Conservation (phyloP, 2,113 vertebrate genomes). For the Thamnophis sirtalis region DNA sequence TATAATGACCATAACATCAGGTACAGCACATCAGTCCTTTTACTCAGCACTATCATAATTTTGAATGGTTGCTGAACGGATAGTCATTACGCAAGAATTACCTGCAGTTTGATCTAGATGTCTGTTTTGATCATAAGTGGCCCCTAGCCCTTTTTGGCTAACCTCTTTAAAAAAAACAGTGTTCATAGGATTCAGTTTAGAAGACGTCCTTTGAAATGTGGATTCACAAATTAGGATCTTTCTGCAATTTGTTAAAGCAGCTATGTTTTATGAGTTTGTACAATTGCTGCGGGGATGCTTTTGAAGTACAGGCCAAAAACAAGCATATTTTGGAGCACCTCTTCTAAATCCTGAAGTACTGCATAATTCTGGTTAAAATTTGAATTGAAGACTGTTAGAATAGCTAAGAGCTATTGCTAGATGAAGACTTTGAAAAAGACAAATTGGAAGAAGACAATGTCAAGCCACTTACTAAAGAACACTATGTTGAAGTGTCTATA, state of each 20-base stretch:
- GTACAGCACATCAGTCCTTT: background rate
- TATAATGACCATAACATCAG: background rate
- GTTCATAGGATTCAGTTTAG: background rate
- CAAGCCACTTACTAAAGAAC: background rate
- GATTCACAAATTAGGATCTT: background rate
- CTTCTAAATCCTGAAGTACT: background rate
- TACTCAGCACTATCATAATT: background rate
- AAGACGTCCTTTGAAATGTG: background rate
- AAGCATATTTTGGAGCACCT: background rate
- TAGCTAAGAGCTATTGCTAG: background rate
- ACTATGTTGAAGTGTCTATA: background rate
- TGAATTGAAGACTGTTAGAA: background rate
- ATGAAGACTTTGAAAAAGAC: background rate
- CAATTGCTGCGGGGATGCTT: background rate
- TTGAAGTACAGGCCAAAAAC: background rate
- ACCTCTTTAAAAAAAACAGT: background rate
- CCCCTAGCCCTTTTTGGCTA: background rate
- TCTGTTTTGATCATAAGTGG: background rate
- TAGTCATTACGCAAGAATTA: background rate
- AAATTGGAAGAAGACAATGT: background rate
- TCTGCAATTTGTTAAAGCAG: background rate
- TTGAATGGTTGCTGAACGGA: background rate
- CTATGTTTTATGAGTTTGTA: background rate
- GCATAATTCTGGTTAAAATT: background rate
- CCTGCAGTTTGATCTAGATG: background rate